Evolutionary conservation across 2,888 invertebrate genomes (phyloP), one percentile per base, ranked within the genome.

Genomic region (Ichneumoninae sp.): DNA sequence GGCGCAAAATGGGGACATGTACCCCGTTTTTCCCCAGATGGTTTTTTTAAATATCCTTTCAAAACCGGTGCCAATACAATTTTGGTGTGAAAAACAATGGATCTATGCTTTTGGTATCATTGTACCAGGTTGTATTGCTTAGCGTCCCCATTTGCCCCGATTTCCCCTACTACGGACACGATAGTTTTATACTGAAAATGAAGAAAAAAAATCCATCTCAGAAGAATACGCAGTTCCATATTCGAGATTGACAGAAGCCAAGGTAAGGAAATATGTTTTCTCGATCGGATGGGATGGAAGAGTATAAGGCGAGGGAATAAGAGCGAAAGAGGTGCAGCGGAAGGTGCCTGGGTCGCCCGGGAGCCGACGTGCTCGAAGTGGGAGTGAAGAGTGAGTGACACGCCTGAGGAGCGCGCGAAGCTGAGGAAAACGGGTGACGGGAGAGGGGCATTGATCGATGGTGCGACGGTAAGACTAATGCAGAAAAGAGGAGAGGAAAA

Each of bases 371-470:
- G 13, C 60, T 62, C 16, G 62, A 79, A 65, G 52, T 26, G 71
- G 50, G 36, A 54, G 65, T 16, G 40, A 52, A 47, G 69, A 60
- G 60, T 65, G 69, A 80, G 69, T 52, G 75, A 81, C 68, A 62
- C 62, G 44, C 26, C 10, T 26, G 40, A 22, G 36, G n/a, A 80
- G 60, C 44, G 44, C 44, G 44, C 44, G 60, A 52, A 79, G 71
- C 69, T 80, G 62, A 71, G 30, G 66, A 26, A 81, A 60, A 76
- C 65, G 71, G 70, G 60, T 33, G 66, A 71, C 16, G 30, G 33
- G 22, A 68, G 75, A 70, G 65, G 16, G 66, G 52, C 52, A 16
- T 62, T 68, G 83, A 80, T 75, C 83, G 80, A 83, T 77, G 76
- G 47, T 69, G 16, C 47, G 62, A 22, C 54, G 44, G 26, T 33